Evolutionary conservation across 2,797 vertebrate genomes (phyloP).

Genomic region (Oryzias sinensis): DNA sequence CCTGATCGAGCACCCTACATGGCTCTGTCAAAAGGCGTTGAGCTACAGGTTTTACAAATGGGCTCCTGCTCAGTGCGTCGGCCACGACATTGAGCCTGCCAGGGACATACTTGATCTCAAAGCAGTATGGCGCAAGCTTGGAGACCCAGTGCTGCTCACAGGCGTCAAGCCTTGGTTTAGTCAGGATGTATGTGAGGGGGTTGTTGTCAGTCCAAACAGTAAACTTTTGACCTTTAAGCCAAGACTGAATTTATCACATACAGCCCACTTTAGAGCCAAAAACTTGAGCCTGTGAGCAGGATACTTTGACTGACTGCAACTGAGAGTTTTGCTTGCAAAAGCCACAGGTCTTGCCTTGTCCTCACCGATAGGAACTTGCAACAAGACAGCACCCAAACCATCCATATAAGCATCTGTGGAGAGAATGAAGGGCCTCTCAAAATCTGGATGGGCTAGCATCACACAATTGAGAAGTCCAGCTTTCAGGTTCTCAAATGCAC

Average conservation of each 20-base stretch:
- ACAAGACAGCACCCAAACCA: slow-evolving; percentile 11
- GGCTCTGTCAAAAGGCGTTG: background rate
- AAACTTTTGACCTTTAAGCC: slow-evolving; percentile 8
- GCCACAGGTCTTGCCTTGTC: background rate
- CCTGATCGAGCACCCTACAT: background rate
- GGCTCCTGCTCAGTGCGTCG: background rate
- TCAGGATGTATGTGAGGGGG: slow-evolving; percentile 3
- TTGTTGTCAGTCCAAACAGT: slow-evolving; percentile 7
- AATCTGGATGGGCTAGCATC: too few relatives aligned
- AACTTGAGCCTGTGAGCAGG: slow-evolving; percentile 10
- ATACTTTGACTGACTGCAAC: slow-evolving; percentile 7
- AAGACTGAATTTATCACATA: slow-evolving; percentile 9
- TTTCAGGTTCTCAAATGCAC: too few relatives aligned
- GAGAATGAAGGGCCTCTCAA: background rate
- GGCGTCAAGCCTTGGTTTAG: slow-evolving; percentile 7
- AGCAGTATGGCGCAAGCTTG: slow-evolving; percentile 9
- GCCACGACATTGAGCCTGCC: background rate
- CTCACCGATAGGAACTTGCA: background rate
- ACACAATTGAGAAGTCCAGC: too few relatives aligned
- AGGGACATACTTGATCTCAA: slow-evolving; percentile 16
- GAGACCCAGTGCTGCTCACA: slow-evolving; percentile 15
- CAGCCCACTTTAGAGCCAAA: slow-evolving; percentile 1
- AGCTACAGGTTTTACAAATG: background rate
- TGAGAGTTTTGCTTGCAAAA: slow-evolving; percentile 11
- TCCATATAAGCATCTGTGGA: slow-evolving; percentile 12